Base-by-base conservation (phyloP, 2,113 vertebrate species). In the Synchiropus splendidus region DNA sequence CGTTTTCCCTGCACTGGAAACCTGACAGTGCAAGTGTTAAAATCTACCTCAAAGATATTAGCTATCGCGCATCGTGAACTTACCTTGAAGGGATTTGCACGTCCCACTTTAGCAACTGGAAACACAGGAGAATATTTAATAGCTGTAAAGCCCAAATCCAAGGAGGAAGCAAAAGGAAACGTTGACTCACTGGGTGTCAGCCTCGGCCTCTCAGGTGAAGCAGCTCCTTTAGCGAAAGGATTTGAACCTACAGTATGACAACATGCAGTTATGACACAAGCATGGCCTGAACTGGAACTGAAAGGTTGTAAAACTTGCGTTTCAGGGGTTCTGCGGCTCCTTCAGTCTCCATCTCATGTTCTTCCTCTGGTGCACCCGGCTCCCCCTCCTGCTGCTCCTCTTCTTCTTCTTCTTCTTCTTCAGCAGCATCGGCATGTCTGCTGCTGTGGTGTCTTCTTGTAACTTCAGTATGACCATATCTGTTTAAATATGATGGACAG, bases 41-140 rank as follows among this genome's bases (percentile, higher is more conserved):
- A n/a, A n/a, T n/a, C n/a, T n/a, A 4, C 13, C 16, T 9, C 36
- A 31, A 2, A 13, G 11, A 36, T 10, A 18, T 31, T 45, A 27
- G 9, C 16, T 13, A 11, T 31, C 31, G 16, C 12, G 12, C 1
- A 1, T 4, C 1, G 0, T 13, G 9, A 14, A 9, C 74, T 88
- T 64, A 97, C 95, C 92, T 98, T 97, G 32, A 98, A 98, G 37
- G 95, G 95, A 71, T 98, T 98, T 37, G 87, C 73, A 51, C 92
- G 82, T 56, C 84, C 88, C 44, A 79, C 82, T 80, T 70, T 90
- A 70, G 57, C 75, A 33, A 48, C 83, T 82, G 72, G 1, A 56
- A 40, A 45, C n/a, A 50, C 11, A 52, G 10, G 0, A 11, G 2
- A 8, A 27, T 27, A 27, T 27, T n/a, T 27, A 27, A 27, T 27